Conservation (phyloP, 2,797 vertebrate species). For the Thripadectes ignobilis region DNA sequence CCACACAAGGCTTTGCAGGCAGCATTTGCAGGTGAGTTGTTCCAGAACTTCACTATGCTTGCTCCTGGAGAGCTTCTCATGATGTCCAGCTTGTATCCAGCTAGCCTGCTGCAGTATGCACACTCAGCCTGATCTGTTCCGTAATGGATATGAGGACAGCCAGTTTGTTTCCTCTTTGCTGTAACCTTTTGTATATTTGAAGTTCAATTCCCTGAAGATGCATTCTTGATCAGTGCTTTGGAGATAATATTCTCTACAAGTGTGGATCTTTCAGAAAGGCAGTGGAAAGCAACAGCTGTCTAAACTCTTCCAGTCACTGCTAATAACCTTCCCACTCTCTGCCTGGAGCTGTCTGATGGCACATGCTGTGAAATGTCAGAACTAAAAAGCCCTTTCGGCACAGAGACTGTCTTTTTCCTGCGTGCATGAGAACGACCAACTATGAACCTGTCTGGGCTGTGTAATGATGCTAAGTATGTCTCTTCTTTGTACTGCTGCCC, state of each 20-base stretch:
- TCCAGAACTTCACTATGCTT: accelerated
- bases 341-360: background rate
- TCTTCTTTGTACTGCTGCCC: background rate
- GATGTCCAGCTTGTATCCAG: background rate
- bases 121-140: background rate
- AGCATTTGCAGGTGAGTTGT: background rate
- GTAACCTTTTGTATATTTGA: background rate
- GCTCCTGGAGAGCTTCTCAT: accelerated
- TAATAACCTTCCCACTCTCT: background rate
- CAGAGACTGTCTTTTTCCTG: background rate
- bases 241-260: background rate
- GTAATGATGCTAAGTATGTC: background rate
- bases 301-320: background rate
- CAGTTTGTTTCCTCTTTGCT: background rate
- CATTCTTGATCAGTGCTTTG: background rate
- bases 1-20: accelerated
- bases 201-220: background rate
- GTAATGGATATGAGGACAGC: background rate
- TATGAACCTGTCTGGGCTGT: background rate
- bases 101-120: background rate
- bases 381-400: constrained; percentile 6
- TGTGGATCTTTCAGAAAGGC: background rate
- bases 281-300: constrained; percentile 11
- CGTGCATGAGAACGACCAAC: background rate
- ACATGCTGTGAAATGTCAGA: background rate